Percentiles rank a stretch among this genome's conserved stretches.
Conservation (phyloP, 2,888 invertebrate genomes). For the Myopa tessellatipennis region DNA sequence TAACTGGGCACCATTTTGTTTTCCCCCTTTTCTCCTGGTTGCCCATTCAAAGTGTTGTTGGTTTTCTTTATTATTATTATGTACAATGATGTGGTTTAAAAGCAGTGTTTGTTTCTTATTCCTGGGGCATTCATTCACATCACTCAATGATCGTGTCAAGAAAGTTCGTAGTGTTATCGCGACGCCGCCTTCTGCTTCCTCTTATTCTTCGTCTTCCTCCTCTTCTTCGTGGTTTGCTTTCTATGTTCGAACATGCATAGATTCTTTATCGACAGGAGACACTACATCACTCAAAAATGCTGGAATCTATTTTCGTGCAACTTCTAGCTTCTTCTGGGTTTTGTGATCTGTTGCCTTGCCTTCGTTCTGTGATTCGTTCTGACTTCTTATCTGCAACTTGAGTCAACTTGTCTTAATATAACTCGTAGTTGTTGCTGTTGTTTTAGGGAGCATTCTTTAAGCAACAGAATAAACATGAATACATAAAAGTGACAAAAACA, state of each 20-base stretch:
- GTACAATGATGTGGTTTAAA: not conserved
- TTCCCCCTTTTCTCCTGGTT: slow-evolving; percentile 24
- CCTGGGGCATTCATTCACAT: slow-evolving; percentile 2
- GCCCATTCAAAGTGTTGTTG: not conserved
- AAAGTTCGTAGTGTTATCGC: slow-evolving; percentile 35
- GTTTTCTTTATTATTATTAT: not conserved
- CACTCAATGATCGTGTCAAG: not conserved
- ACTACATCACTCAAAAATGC: too few relatives aligned
- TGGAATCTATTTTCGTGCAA: slow-evolving; percentile 4
- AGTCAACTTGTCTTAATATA: not conserved
- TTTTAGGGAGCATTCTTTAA: not conserved
- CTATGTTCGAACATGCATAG: not conserved
- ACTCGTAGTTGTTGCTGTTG: not conserved
- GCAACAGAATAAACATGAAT: not conserved
- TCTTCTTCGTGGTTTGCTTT: not conserved
- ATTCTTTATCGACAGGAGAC: not conserved
- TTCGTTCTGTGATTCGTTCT: not conserved
- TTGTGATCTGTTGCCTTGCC: not conserved
- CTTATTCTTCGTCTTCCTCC: not conserved
- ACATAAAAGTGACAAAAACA: slow-evolving; percentile 19
- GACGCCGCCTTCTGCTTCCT: not conserved
- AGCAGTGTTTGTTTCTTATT: not conserved
- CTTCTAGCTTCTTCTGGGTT: not conserved
- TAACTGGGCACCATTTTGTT: slow-evolving; percentile 42
- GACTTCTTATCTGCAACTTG: slow-evolving; percentile 12